Base-by-base conservation (phyloP, 2,888 invertebrate genomes). In the Drosophila emarginata region DNA sequence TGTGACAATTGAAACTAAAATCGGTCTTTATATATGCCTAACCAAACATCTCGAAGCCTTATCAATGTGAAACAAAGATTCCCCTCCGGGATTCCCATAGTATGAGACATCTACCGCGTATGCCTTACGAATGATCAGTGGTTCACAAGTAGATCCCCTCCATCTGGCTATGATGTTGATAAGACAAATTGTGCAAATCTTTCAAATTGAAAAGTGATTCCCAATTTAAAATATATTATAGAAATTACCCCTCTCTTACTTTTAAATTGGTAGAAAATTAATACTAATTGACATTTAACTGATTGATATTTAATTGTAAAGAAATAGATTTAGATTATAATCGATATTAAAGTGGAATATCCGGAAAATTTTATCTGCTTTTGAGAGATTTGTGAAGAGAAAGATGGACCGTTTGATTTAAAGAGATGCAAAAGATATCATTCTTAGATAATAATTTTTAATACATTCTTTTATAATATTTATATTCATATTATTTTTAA, bases 61-160 rank as follows among this genome's bases (percentile, higher is more conserved):
- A 71, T 71, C 72, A 65, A 50, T 1, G 1, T 32, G 2, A 12
- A 12, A 12, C 28, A 53, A 65, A 63, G 62, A 61, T 62, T 74
- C 64, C 78, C 71, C 51, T 11, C 2, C 2, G 84, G 84, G 73
- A 73, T 32, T 59, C 67, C 51, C 72, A 23, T 45, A 12, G 0
- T 32, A 32, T 32, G 18, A 18, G 45, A 18, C 45, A 45, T 1
- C 45, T 12, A 21, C 6, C 14, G 15, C n/a, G 15, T 40, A 28
- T 32, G 9, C 2, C 14, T 53, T 12, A n/a, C 28, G 51, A n/a
- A 14, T n/a, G 37, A 50, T 32, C 23, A 40, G 69, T 67, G 61
- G 23, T 63, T 61, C 68, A 39, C 61, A 54, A 58, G 80, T 82
- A 66, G 54, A 74, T 80, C 74, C 80, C 80, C 80, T 6, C 6